Evolutionary conservation across 2,888 invertebrate genomes (phyloP).

Genomic region (Erebia palarica): DNA sequence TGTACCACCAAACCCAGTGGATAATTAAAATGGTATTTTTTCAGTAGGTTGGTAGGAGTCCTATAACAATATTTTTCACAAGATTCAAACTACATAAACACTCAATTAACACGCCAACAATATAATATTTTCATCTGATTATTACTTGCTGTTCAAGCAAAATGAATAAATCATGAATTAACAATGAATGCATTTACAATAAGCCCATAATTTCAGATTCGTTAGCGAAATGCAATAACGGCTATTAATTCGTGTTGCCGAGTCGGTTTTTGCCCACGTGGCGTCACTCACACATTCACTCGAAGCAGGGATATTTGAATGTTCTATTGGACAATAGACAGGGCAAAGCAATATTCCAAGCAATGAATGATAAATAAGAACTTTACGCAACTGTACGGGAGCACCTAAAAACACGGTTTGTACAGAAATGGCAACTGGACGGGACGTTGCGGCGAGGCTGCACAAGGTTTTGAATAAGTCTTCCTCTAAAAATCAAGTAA

Average conservation of each 20-base stretch:
- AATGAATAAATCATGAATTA: conserved; percentile 35
- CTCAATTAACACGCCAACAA: conserved; percentile 10
- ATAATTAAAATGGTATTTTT: too few relatives aligned
- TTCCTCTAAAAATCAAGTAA: too few relatives aligned
- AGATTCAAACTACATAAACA: background rate
- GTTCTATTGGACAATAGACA: background rate
- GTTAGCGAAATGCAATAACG: conserved; percentile 63
- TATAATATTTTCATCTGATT: conserved; percentile 32
- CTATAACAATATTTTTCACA: background rate
- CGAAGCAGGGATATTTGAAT: conserved; percentile 11
- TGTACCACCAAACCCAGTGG: too few relatives aligned
- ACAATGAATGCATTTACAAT: conserved; percentile 37
- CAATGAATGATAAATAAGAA: background rate
- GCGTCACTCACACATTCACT: conserved; percentile 27
- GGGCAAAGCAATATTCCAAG: background rate
- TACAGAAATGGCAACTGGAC: too few relatives aligned
- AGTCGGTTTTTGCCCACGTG: conserved; percentile 31
- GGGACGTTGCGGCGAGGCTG: too few relatives aligned
- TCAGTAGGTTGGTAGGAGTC: too few relatives aligned
- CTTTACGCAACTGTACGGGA: background rate
- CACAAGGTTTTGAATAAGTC: too few relatives aligned
- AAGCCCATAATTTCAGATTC: conserved; percentile 56
- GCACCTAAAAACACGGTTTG: too few relatives aligned
- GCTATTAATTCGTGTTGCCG: conserved; percentile 61
- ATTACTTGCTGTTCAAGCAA: conserved; percentile 31